These are phyloP conservation scores for Acronicta leporina DNA, from an alignment of 2,888 invertebrate species.

Conservation along the genomic window DNA sequence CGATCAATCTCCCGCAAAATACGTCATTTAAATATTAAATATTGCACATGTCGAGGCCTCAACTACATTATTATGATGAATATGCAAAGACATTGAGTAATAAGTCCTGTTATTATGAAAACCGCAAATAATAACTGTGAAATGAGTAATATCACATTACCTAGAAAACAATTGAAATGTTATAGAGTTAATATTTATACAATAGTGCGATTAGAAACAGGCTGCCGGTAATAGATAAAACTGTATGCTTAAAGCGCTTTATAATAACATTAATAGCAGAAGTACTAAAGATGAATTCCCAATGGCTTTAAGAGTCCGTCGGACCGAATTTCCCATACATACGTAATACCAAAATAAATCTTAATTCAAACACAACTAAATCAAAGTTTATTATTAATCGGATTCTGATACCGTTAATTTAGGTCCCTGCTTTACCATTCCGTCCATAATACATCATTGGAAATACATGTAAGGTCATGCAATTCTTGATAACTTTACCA, in stretches of 20 bases:
- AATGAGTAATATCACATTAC: conserved; percentile 37
- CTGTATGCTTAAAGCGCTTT: neutral
- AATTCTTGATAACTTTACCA: too few species aligned
- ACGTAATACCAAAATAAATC: too few species aligned
- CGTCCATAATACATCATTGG: too few species aligned
- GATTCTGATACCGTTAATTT: too few species aligned
- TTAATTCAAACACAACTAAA: too few species aligned
- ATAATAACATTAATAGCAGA: neutral
- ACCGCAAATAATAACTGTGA: conserved; percentile 39
- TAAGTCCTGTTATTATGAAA: conserved; percentile 37
- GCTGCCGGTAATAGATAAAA: conserved; percentile 9
- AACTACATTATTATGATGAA: conserved; percentile 23
- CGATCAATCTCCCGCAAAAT: conserved; percentile 22
- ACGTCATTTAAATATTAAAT: conserved; percentile 34
- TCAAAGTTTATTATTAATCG: too few species aligned
- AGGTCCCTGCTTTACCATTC: too few species aligned
- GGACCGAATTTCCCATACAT: too few species aligned
- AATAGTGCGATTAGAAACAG: conserved; percentile 35
- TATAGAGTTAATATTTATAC: conserved; percentile 24
- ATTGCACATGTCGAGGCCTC: conserved; percentile 25
- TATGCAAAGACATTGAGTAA: conserved; percentile 46
- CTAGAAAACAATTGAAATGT: conserved; percentile 38
- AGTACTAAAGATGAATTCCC: neutral
- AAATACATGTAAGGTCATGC: too few species aligned
- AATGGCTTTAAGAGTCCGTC: too few species aligned